These are phyloP conservation scores for Rhabditoides inermis DNA, from an alignment of 2,888 invertebrate species.

Conservation along the genomic window DNA sequence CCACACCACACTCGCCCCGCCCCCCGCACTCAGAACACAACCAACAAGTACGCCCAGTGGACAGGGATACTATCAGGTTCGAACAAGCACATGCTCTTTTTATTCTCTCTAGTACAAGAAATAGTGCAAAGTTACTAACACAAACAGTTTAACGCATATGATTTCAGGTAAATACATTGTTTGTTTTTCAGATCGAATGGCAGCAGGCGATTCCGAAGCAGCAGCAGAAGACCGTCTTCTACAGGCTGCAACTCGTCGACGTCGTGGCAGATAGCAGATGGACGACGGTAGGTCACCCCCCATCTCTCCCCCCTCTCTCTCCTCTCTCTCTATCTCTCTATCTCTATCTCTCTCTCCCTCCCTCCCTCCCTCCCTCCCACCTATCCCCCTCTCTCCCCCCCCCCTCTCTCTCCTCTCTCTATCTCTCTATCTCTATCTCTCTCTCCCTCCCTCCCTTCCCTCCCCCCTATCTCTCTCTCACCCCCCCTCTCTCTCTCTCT, in stretches of 20 bases:
- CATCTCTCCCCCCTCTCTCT: too few relatives aligned
- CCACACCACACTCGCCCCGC: slow-evolving; percentile 71
- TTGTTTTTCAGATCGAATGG: slow-evolving; percentile 10
- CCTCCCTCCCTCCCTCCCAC: too few relatives aligned
- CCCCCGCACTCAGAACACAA: slow-evolving; percentile 67
- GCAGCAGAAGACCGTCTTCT: slow-evolving; percentile 10
- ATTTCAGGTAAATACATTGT: slow-evolving; percentile 7
- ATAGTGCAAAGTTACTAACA: slow-evolving; percentile 1
- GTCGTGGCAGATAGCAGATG: slow-evolving; percentile 15
- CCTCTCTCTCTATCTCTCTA: too few relatives aligned
- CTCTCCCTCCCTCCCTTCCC: too few relatives aligned
- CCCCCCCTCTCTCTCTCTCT: too few relatives aligned
- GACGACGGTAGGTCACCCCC: slow-evolving; percentile 19
- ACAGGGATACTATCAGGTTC: slow-evolving; percentile 3
- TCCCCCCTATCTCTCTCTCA: too few relatives aligned
- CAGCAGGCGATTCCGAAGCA: slow-evolving; percentile 7
- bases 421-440: too few relatives aligned
- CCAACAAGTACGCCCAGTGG: slow-evolving; percentile 59
- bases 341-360: too few relatives aligned
- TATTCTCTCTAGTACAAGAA: not conserved
- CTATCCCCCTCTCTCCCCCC: too few relatives aligned
- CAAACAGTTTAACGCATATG: slow-evolving; percentile 11
- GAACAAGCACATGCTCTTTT: not conserved
- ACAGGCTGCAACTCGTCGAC: slow-evolving; percentile 21
- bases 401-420: too few relatives aligned